Evolutionary conservation across 1,140 invertebrate genomes (phyloP), one percentile per base, ranked within the genome.

Genomic region (Cyclina sinensis): DNA sequence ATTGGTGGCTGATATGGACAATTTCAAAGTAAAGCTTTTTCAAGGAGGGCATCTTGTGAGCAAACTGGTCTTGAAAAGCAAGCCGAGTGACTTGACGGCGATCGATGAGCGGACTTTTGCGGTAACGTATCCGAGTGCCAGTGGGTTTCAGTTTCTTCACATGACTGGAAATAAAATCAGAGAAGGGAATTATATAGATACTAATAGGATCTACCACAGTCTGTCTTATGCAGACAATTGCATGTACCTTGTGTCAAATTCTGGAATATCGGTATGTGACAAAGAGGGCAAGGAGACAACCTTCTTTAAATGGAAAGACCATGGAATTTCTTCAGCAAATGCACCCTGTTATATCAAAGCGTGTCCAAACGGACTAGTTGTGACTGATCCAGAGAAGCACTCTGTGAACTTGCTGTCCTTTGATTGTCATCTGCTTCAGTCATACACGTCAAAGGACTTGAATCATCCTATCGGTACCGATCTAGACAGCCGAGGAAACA

Each of bases 1-100:
- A 32, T 30, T 88, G n/a, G 11, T 88, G 18, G 78, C 80, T 32
- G 86, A 88, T 43, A 37, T 43, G 39, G 86, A 88, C 62, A 88
- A 88, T 48, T 88, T 88, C 51, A 88, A 88, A 57, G 3, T 88
- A 35, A 88, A 88, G 73, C 37, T 88, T 0, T 82, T 88, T 35
- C 37, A n/a, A 11, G 37, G n/a, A 27, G 86, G 86, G 27, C 39
- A 70, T n/a, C n/a, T 82, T 27, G 68, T 88, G 21, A 59, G 65
- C 74, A 70, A 82, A n/a, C 65, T 88, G 0, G 46, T 62, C 2
- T 57, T 88, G 37, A 82, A 88, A 39, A 76, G 86, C 14, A 82
- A 81, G 76, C 86, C 86, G 39, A 83, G 78, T 27, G 86, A 88
- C 30, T 57, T 88, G 27, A 48, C 86, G 9, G 43, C 46, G 43